Percentiles rank a stretch among this genome's conserved stretches.
Conservation (phyloP, 2,797 vertebrate species). For the Halcyon badia region DNA sequence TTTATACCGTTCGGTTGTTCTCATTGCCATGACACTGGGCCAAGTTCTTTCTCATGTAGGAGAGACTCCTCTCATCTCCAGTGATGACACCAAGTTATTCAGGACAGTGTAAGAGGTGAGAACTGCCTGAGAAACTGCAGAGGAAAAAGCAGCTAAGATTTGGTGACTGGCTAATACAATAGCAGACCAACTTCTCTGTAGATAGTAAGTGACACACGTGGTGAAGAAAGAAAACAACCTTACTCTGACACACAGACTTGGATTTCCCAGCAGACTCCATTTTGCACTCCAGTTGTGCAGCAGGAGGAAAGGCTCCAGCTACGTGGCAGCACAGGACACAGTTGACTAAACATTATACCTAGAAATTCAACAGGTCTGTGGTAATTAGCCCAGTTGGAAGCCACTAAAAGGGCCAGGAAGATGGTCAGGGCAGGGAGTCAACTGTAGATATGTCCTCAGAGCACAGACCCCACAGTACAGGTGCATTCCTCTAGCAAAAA, state of each 20-base stretch:
- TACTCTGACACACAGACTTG: background rate
- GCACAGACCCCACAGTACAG: background rate
- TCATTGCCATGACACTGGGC: background rate
- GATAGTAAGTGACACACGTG: rapidly evolving
- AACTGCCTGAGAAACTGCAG: background rate
- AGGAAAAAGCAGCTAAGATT: background rate
- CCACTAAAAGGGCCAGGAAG: background rate
- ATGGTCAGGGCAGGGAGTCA: background rate
- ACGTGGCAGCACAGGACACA: background rate
- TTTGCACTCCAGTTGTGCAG: background rate
- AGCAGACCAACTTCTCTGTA: background rate
- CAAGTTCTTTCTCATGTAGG: background rate
- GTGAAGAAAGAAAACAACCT: background rate
- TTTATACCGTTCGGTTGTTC: background rate
- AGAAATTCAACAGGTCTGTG: background rate
- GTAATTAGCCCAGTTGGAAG: background rate
- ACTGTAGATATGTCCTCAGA: background rate
- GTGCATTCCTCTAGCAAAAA: background rate
- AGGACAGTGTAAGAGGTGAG: background rate
- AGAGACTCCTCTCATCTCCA: background rate
- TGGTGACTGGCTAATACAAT: background rate
- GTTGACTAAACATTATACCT: background rate
- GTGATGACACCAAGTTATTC: background rate
- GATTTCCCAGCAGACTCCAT: background rate
- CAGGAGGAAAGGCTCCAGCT: background rate